Evolutionary conservation across 2,797 vertebrate species (phyloP).

Genomic region (Harpagifer antarcticus): DNA sequence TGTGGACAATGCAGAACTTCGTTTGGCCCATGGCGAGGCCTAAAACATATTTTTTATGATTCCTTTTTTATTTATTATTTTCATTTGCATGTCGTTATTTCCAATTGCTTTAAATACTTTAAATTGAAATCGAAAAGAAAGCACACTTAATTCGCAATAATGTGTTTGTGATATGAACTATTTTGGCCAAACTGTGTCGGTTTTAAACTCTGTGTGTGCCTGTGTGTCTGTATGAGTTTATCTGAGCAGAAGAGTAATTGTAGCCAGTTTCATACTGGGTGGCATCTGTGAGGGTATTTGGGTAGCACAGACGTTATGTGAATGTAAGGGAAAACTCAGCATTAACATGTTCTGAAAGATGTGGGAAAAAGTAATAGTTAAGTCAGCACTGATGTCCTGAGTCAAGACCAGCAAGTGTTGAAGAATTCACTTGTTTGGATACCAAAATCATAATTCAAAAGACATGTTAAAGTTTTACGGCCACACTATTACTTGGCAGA

Average conservation of each 20-base stretch:
- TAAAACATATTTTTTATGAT: slow-evolving; percentile 68
- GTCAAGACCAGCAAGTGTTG: slow-evolving; percentile 6
- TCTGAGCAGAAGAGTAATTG: slow-evolving; percentile 55
- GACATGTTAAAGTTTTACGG: neutral
- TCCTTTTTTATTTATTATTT: slow-evolving; percentile 67
- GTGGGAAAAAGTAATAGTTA: slow-evolving; percentile 34
- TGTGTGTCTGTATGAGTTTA: slow-evolving; percentile 63
- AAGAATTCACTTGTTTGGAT: slow-evolving; percentile 7
- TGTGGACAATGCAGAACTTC: slow-evolving; percentile 77
- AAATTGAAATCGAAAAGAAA: slow-evolving; percentile 81
- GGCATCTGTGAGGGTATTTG: slow-evolving; percentile 24
- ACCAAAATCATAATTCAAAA: slow-evolving; percentile 8
- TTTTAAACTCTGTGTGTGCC: slow-evolving; percentile 71
- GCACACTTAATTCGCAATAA: slow-evolving; percentile 92
- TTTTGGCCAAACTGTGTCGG: slow-evolving; percentile 71
- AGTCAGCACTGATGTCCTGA: neutral
- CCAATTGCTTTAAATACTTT: slow-evolving; percentile 74
- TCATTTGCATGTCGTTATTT: slow-evolving; percentile 83
- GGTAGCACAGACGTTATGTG: slow-evolving; percentile 35
- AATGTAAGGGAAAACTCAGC: slow-evolving; percentile 61
- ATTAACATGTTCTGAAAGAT: slow-evolving; percentile 35
- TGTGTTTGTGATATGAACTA: slow-evolving; percentile 83
- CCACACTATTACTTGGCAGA: slow-evolving; percentile 12
- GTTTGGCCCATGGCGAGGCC: slow-evolving; percentile 67
- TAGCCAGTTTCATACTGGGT: slow-evolving; percentile 51